Conservation (phyloP, 2,113 vertebrate species). For the Sceloporus undulatus region DNA sequence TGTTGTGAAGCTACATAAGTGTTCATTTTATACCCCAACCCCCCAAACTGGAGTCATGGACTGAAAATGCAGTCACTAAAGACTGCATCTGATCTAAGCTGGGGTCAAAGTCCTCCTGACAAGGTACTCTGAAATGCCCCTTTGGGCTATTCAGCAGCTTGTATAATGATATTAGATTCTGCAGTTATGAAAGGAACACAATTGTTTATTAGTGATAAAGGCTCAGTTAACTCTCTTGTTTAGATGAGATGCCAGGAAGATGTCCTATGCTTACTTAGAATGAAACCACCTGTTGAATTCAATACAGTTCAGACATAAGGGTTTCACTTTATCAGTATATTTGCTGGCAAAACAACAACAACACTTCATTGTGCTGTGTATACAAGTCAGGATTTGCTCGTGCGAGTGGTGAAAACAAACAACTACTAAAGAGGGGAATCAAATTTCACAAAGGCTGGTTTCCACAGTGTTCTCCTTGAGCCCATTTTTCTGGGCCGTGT, state of each 20-base stretch:
- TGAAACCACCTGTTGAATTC: not conserved
- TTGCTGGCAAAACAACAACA: not conserved
- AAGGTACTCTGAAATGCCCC: not conserved
- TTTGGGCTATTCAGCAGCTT: rapidly evolving
- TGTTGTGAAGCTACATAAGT: not conserved
- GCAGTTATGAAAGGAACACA: not conserved
- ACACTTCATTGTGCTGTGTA: not conserved
- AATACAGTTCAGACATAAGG: not conserved
- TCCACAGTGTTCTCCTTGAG: not conserved
- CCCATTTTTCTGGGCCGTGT: not conserved
- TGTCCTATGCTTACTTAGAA: not conserved
- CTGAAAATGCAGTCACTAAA: not conserved
- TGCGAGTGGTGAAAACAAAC: not conserved
- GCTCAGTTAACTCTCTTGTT: not conserved
- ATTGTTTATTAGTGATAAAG: not conserved
- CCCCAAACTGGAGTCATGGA: not conserved
- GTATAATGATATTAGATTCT: not conserved
- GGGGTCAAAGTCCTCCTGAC: not conserved
- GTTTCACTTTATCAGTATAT: not conserved
- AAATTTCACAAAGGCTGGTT: not conserved
- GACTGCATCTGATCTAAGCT: slow-evolving; percentile 28
- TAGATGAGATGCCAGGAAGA: not conserved
- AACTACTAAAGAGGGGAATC: not conserved
- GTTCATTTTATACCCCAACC: not conserved
- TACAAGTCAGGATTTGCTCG: not conserved